Percentiles rank a stretch among this genome's conserved stretches.
These are phyloP conservation scores for Nanorana parkeri DNA, from an alignment of 2,113 vertebrate genomes.

Conservation along the genomic window DNA sequence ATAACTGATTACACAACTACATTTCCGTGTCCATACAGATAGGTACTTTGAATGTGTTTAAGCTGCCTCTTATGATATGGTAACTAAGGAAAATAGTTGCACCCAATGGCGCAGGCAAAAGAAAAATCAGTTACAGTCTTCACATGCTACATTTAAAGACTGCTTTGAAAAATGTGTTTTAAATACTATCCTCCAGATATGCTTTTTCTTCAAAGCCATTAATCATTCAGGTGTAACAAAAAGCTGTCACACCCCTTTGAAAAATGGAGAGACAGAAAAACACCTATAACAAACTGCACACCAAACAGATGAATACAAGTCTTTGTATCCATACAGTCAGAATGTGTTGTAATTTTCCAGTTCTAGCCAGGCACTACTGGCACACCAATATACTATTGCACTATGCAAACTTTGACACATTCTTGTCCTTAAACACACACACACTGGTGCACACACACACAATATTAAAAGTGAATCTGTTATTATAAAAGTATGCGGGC, in stretches of 20 bases:
- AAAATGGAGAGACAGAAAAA: not conserved
- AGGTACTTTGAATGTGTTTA: too few species aligned
- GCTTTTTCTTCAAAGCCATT: not conserved
- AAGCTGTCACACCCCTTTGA: constrained; percentile 2
- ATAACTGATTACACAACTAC: too few species aligned
- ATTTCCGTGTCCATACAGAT: too few species aligned
- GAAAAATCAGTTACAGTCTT: not conserved
- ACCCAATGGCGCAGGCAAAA: not conserved
- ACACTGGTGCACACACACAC: too few species aligned
- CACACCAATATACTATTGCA: too few species aligned
- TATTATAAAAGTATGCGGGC: too few species aligned
- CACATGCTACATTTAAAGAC: not conserved
- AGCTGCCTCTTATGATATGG: too few species aligned
- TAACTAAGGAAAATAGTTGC: too few species aligned
- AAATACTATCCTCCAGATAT: not conserved
- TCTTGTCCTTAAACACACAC: too few species aligned
- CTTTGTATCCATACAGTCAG: not conserved
- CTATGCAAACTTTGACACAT: too few species aligned
- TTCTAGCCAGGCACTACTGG: not conserved
- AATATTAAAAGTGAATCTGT: too few species aligned
- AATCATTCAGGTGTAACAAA: not conserved
- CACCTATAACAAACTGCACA: not conserved
- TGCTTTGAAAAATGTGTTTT: constrained; percentile 5
- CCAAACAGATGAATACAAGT: not conserved
- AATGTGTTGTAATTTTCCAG: not conserved